Evolutionary conservation across 2,888 invertebrate species (phyloP), one percentile per base, ranked within the genome.

Genomic region (Eupithecia dodoneata): DNA sequence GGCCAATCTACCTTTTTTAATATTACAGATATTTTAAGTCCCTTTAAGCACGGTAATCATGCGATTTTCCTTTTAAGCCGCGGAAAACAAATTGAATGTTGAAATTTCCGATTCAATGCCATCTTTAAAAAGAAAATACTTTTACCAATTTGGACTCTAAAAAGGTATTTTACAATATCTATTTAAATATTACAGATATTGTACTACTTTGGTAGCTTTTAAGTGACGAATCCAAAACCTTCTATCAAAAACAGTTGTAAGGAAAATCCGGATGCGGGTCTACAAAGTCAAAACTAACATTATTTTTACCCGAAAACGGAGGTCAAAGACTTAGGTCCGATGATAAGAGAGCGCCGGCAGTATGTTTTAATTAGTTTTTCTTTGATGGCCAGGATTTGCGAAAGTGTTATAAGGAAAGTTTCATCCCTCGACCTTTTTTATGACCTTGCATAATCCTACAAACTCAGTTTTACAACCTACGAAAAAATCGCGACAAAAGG

Each of bases 351-450:
- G 74, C 59, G 49, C 74, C 69, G 59, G 70, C 66, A 76, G 71
- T 69, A 74, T 72, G 74, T 80, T 82, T 81, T 81, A 82, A 81
- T 81, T 82, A 82, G 80, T 82, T 81, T 74, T 69, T 77, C 76
- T 80, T 74, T 80, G 78, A 80, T 77, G 77, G 75, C 70, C 75
- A 72, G 76, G 74, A 74, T 81, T 80, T 71, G 63, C 73, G 74
- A 76, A 74, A 79, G 66, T 75, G 76, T 74, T 77, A 74, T 77
- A 72, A 74, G 71, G 63, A 77, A 81, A 79, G 71, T 79, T 82
- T 79, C 44, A 74, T 73, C 66, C 44, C 47, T 49, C 72, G 30
- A 70, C 69, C 55, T 63, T 76, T 73, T 76, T 76, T 70, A 73
- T n/a, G 18, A 67, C 71, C 73, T 71, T 71, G 49, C 67, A 74